Evolutionary conservation across 2,797 vertebrate genomes (phyloP).

Genomic region (Gobionotothen gibberifrons): DNA sequence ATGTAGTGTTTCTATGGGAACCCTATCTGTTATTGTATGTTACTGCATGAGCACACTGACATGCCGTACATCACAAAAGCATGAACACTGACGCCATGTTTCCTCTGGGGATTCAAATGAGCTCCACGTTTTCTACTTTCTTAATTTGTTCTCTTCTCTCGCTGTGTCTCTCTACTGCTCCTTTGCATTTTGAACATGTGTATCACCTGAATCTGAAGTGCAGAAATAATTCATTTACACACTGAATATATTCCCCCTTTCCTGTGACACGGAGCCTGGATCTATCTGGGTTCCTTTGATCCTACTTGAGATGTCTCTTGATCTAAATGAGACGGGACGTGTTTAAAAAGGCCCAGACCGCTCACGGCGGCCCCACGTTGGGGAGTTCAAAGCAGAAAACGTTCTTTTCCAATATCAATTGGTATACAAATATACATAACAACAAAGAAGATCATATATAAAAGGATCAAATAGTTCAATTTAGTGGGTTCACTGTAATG

Average conservation of each 20-base stretch:
- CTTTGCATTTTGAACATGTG: constrained; percentile 40
- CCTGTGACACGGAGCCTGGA: constrained; percentile 29
- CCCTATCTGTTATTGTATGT: constrained; percentile 19
- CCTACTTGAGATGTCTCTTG: constrained; percentile 63
- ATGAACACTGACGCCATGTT: constrained; percentile 18
- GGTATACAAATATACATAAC: background rate
- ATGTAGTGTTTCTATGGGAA: constrained; percentile 58
- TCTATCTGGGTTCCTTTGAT: constrained; percentile 60
- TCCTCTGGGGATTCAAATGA: constrained; percentile 35
- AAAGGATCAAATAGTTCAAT: background rate
- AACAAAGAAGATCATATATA: too few relatives aligned
- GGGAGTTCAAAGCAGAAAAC: constrained; percentile 24
- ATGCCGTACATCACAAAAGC: constrained; percentile 30
- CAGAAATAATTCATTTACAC: constrained; percentile 68
- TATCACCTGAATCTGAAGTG: constrained; percentile 53
- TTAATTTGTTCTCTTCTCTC: constrained; percentile 29
- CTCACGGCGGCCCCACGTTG: constrained; percentile 1
- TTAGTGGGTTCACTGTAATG: background rate
- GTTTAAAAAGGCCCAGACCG: constrained; percentile 43
- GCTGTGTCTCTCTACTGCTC: constrained; percentile 16
- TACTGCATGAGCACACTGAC: constrained; percentile 25
- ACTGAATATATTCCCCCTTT: constrained; percentile 54
- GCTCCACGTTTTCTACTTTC: constrained; percentile 9
- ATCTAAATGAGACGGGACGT: constrained; percentile 60
- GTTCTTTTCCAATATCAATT: background rate